Percentiles rank a stretch among this genome's conserved stretches.
phyloP scores from a whole-genome alignment of 2,888 invertebrate genomes.

The Beris morrisii region DNA sequence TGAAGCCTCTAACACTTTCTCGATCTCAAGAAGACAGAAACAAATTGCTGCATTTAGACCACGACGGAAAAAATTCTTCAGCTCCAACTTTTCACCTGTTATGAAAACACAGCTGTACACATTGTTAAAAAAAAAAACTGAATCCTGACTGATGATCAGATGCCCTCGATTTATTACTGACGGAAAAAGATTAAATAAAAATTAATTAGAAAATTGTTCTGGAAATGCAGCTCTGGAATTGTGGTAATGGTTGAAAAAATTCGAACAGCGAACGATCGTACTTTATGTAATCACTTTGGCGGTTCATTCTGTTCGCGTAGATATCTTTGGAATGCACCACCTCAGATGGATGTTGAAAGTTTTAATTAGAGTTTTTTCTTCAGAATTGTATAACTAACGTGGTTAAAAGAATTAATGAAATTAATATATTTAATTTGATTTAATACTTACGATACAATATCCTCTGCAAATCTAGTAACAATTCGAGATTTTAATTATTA shows the following conservation, averaged over 20 bases:
- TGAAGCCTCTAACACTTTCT: slow-evolving; percentile 17
- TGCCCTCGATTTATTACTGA: background rate
- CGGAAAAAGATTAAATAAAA: slow-evolving; percentile 18
- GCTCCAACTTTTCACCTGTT: slow-evolving; percentile 21
- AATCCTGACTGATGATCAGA: background rate
- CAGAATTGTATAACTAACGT: background rate
- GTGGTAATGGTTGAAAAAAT: background rate
- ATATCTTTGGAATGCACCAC: slow-evolving; percentile 5
- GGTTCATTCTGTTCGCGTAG: background rate
- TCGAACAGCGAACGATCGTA: background rate
- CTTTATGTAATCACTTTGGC: background rate
- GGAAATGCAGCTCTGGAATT: background rate
- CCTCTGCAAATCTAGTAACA: no score
- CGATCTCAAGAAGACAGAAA: slow-evolving; percentile 17
- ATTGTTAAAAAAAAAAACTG: background rate
- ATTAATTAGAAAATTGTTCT: slow-evolving; percentile 25
- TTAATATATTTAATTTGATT: slow-evolving; percentile 18
- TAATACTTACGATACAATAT: no score
- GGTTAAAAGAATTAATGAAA: slow-evolving; percentile 11
- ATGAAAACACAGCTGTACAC: background rate
- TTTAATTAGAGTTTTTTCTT: background rate
- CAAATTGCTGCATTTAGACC: slow-evolving; percentile 5
- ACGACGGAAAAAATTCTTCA: slow-evolving; percentile 8
- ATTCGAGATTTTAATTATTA: no score
- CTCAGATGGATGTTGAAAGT: slow-evolving; percentile 5